Conservation (phyloP, 2,113 vertebrate species). For the Salvelinus fontinalis region DNA sequence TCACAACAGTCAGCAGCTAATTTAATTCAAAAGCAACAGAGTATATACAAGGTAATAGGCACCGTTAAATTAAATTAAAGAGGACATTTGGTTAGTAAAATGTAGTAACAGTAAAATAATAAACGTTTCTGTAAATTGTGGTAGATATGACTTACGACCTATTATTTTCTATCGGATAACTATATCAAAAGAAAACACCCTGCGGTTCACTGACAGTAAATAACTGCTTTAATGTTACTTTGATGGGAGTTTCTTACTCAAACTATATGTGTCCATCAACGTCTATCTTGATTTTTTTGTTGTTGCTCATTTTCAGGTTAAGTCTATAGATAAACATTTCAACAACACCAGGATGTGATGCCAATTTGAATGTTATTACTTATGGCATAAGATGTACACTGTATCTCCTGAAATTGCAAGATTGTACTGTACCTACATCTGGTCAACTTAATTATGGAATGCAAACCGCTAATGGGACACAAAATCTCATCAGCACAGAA, state of each 20-base stretch:
- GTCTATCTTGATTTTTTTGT: not conserved
- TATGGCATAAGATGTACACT: not conserved
- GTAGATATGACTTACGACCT: not conserved
- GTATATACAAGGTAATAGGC: too few relatives aligned
- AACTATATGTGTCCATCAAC: not conserved
- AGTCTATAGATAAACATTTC: not conserved
- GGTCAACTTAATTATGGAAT: not conserved
- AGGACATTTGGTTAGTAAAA: too few relatives aligned
- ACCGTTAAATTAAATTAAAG: too few relatives aligned
- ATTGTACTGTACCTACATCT: too few relatives aligned
- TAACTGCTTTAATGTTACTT: not conserved
- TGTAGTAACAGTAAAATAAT: too few relatives aligned
- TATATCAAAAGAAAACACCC: not conserved
- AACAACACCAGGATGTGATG: not conserved
- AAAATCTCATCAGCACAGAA: slow-evolving; percentile 32
- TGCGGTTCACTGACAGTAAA: not conserved
- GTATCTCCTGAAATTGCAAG: not conserved
- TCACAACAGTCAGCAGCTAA: not conserved
- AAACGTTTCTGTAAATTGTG: not conserved
- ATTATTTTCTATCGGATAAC: too few relatives aligned
- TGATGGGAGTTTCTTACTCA: not conserved
- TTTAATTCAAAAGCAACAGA: too few relatives aligned
- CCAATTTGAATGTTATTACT: not conserved
- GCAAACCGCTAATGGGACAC: not conserved
- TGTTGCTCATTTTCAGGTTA: not conserved